Evolutionary conservation across 2,113 vertebrate species (phyloP).

Genomic region (Jaculus jaculus): DNA sequence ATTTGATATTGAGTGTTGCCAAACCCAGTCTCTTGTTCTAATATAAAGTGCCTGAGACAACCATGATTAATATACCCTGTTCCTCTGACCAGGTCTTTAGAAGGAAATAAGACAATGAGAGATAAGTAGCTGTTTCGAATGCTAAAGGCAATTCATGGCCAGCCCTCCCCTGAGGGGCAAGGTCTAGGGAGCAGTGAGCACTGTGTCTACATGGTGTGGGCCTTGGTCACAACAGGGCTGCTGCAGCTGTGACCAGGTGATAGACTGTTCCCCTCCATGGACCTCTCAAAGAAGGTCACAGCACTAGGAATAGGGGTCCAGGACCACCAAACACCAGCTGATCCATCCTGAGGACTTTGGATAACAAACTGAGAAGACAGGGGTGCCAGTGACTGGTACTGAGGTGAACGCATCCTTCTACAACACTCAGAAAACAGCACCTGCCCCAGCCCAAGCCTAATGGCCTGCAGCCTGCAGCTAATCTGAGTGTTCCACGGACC

Average conservation of each 20-base stretch:
- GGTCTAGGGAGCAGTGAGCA: neutral
- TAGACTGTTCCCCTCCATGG: neutral
- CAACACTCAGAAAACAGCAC: neutral
- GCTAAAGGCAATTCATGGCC: neutral
- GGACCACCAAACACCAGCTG: neutral
- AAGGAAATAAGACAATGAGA: constrained; percentile 51
- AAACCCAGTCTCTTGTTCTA: constrained; percentile 65
- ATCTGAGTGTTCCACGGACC: neutral
- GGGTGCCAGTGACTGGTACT: neutral
- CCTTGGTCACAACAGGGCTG: neutral
- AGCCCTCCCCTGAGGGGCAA: neutral
- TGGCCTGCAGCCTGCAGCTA: neutral
- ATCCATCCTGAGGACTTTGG: neutral
- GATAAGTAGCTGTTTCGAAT: constrained; percentile 53
- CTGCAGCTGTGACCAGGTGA: neutral
- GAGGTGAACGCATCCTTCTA: neutral
- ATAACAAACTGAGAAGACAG: neutral
- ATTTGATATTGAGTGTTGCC: constrained; percentile 49
- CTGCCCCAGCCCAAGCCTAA: no score
- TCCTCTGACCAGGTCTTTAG: constrained; percentile 51
- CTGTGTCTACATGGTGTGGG: neutral
- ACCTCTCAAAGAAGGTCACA: constrained; percentile 9
- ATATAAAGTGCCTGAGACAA: constrained; percentile 54
- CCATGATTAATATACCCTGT: constrained; percentile 56
- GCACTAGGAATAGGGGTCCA: neutral